Base-by-base conservation (phyloP, 1,140 invertebrate genomes). In the Ceratosolen solmsi region DNA sequence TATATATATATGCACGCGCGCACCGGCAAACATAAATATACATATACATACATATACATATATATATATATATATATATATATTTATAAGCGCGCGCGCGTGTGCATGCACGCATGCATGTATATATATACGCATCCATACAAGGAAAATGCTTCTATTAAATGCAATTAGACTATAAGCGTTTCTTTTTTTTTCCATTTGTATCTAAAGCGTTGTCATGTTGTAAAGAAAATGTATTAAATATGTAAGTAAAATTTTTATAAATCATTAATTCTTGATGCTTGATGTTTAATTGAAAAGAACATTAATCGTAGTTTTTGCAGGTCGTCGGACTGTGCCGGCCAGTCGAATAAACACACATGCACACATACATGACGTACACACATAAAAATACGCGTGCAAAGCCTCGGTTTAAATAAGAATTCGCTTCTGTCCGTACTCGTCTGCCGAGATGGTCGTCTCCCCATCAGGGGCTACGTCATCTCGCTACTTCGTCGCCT, bases 191-290 rank as follows among this genome's bases (percentile, higher is more conserved):
- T 38, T 68, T 5, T 46, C 5, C 13, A 38, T 38, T 36, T 68
- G 33, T 68, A 68, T 68, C 63, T 68, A 68, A 68, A 38, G 63
- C 63, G 63, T 68, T 68, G 63, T 68, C 63, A 68, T 68, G 27
- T 68, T 68, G 63, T 68, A 68, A 68, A 68, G n/a, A 68, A 38
- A 68, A 38, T 68, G 63, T 68, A 68, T 68, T 68, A 68, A 68
- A 68, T 68, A 68, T 75, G 51, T 75, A 60, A 75, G 56, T 75
- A 75, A 75, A 58, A 75, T 75, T 75, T 56, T 75, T 75, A 74
- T 74, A 49, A 58, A 56, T 74, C 72, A n/a, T 68, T 74, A 60
- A 56, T 75, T 75, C 56, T 60, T 75, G 15, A 75, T 41, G 25
- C 9, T 60, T 75, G 54, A 58, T 38, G 60, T 60, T 56, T 75